These are phyloP conservation scores for Cromileptes altivelis DNA, from an alignment of 2,113 vertebrate genomes.

Conservation along the genomic window DNA sequence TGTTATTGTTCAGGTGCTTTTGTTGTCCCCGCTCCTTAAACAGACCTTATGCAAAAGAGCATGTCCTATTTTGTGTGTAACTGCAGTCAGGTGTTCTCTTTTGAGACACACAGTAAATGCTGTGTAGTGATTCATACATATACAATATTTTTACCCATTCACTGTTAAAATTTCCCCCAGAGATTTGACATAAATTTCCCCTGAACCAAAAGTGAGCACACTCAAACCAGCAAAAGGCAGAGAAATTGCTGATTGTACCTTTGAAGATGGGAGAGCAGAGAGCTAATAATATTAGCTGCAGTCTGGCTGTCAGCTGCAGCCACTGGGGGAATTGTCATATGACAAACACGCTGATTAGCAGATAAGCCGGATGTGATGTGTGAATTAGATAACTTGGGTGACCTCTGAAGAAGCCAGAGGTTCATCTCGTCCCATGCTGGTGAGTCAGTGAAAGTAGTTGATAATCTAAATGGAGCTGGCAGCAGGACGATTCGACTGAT, in stretches of 20 bases:
- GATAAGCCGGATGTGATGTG: conserved; percentile 29
- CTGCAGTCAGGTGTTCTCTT: neutral
- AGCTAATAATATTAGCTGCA: conserved; percentile 33
- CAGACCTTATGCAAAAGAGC: neutral
- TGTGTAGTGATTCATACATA: neutral
- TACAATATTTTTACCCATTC: neutral
- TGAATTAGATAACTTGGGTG: conserved; percentile 29
- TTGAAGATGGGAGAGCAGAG: neutral
- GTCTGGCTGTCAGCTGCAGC: conserved; percentile 1
- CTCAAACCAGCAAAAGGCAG: neutral
- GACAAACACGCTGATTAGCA: neutral
- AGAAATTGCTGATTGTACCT: neutral
- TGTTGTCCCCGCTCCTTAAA: neutral
- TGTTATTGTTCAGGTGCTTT: neutral
- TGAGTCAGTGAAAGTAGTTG: conserved; percentile 9
- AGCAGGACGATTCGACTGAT: neutral
- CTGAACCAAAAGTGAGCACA: neutral
- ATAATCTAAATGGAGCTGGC: neutral
- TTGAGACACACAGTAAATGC: neutral
- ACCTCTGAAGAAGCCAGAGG: conserved; percentile 8
- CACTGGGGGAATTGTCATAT: conserved; percentile 14
- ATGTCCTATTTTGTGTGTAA: conserved; percentile 3
- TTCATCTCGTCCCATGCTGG: neutral
- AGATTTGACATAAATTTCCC: no score
- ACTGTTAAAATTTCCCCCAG: neutral